Evolutionary conservation across 2,888 invertebrate genomes (phyloP).

Genomic region (Oscheius sp.): DNA sequence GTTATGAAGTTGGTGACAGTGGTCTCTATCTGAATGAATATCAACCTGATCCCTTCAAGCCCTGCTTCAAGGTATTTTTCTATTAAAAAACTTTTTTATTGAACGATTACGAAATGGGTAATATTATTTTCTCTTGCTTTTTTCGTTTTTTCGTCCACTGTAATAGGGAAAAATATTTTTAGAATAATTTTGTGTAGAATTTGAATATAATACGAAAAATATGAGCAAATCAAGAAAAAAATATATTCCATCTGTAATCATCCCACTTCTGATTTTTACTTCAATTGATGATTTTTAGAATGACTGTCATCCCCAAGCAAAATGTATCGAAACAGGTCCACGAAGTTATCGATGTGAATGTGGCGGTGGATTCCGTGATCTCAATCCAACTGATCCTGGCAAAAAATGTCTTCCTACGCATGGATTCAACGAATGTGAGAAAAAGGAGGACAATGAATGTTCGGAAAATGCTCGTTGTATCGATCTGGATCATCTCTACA

Average conservation of each 20-base stretch:
- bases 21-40: slow-evolving; percentile 66
- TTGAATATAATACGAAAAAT: too few species aligned
- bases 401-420: slow-evolving; percentile 62
- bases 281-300: slow-evolving; percentile 48
- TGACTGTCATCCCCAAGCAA: slow-evolving; percentile 65
- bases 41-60: slow-evolving; percentile 68
- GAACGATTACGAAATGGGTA: too few species aligned
- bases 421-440: slow-evolving; percentile 70
- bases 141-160: neutral
- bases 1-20: slow-evolving; percentile 67
- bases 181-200: too few species aligned
- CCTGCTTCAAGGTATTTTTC: slow-evolving; percentile 64
- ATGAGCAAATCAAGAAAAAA: too few species aligned
- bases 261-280: too few species aligned
- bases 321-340: slow-evolving; percentile 66
- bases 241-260: too few species aligned
- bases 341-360: slow-evolving; percentile 68
- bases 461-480: slow-evolving; percentile 67
- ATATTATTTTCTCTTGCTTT: neutral
- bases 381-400: slow-evolving; percentile 67
- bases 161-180: too few species aligned
- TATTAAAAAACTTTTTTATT: too few species aligned
- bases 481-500: slow-evolving; percentile 69
- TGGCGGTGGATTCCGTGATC: slow-evolving; percentile 59
- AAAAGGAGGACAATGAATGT: slow-evolving; percentile 59